Conservation (phyloP, 2,797 vertebrate species). For the Labroides dimidiatus region DNA sequence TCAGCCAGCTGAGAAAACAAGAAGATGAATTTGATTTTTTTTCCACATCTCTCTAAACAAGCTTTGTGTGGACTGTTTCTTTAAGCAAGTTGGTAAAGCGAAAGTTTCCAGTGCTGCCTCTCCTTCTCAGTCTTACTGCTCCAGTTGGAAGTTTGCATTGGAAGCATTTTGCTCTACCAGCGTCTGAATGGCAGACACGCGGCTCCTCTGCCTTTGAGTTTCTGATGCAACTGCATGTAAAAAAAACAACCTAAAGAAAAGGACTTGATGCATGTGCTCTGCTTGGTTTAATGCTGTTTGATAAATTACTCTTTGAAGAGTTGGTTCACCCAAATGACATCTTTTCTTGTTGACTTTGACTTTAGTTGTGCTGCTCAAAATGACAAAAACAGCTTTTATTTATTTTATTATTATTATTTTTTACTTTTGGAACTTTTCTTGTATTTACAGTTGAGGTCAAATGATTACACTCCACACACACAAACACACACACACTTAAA, state of each 20-base stretch:
- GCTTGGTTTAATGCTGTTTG: conserved; percentile 43
- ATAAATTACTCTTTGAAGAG: conserved; percentile 10
- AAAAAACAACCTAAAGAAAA: conserved; percentile 3
- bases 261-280: conserved; percentile 71
- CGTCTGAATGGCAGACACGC: conserved; percentile 42
- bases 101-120: conserved; percentile 51
- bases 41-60: not conserved
- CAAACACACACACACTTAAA: too few species aligned
- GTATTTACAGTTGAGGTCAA: too few species aligned
- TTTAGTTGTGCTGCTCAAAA: too few species aligned
- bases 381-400: too few species aligned
- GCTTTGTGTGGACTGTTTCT: conserved; percentile 69
- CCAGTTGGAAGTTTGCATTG: conserved; percentile 49
- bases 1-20: too few species aligned
- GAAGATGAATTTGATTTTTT: not conserved
- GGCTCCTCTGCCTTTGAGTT: conserved; percentile 44
- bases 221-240: conserved; percentile 68
- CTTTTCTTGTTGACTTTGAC: not conserved
- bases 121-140: conserved; percentile 7
- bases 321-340: conserved; percentile 14
- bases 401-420: too few species aligned
- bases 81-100: conserved; percentile 63
- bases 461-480: too few species aligned
- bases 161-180: conserved; percentile 62
- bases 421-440: too few species aligned